phyloP scores from a whole-genome alignment of 2,888 invertebrate genomes.

The Agrochola macilenta region DNA sequence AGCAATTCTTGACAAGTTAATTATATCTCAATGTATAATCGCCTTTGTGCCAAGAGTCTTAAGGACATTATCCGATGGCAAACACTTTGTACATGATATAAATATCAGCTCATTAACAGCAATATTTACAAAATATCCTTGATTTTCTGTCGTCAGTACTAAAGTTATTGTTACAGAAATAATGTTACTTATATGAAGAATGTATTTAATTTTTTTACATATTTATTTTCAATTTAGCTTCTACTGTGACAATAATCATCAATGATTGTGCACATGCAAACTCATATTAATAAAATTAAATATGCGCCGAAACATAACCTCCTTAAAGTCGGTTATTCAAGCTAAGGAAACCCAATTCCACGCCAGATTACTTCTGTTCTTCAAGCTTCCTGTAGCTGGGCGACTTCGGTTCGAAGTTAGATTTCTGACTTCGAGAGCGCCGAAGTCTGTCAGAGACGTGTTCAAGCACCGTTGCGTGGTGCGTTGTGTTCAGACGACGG shows the following conservation, averaged over 20 bases:
- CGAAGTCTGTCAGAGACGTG: constrained; percentile 12
- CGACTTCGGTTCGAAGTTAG: constrained; percentile 12
- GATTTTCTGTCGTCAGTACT: constrained; percentile 25
- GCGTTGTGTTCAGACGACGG: constrained; percentile 74
- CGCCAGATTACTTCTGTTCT: constrained; percentile 4
- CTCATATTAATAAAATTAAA: constrained; percentile 17
- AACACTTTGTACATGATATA: constrained; percentile 66
- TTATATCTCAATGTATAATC: constrained; percentile 36
- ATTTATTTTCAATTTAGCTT: constrained; percentile 14
- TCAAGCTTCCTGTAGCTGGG: constrained; percentile 14
- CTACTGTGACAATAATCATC: neutral
- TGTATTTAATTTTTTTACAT: constrained; percentile 7
- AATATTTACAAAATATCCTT: constrained; percentile 47
- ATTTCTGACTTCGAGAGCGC: constrained; percentile 1
- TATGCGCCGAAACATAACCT: constrained; percentile 16
- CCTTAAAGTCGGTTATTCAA: neutral
- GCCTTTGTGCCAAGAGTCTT: constrained; percentile 14
- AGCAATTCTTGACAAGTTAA: neutral
- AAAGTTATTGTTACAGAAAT: constrained; percentile 28
- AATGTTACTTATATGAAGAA: constrained; percentile 11
- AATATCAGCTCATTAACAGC: constrained; percentile 32
- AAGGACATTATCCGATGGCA: constrained; percentile 61
- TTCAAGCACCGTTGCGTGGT: constrained; percentile 8
- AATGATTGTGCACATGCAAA: constrained; percentile 17
- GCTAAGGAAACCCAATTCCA: neutral